phyloP scores from a whole-genome alignment of 2,113 vertebrate species.

The Apteryx mantelli region DNA sequence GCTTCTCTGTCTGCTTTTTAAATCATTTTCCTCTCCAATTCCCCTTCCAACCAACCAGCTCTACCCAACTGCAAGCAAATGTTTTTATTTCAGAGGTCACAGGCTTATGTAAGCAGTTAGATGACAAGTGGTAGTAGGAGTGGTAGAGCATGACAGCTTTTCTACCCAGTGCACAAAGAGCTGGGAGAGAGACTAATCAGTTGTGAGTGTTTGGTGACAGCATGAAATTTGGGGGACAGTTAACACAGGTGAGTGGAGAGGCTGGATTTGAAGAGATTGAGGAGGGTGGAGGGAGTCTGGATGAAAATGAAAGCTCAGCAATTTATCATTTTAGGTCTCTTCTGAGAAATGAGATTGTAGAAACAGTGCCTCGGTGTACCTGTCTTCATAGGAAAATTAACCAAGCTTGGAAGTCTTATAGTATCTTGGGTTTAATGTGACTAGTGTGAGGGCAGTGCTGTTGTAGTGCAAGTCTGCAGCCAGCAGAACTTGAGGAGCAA shows the following conservation, averaged over 20 bases:
- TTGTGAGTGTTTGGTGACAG: neutral
- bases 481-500: neutral
- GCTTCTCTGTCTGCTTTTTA: slow-evolving; percentile 40
- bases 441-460: neutral
- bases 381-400: neutral
- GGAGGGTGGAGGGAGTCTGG: neutral
- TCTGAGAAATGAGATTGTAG: neutral
- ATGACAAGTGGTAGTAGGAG: neutral
- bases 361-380: neutral
- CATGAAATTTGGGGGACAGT: neutral
- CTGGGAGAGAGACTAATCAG: neutral
- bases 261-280: neutral
- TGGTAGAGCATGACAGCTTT: neutral
- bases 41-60: slow-evolving; percentile 31
- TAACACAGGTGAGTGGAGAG: neutral
- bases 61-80: neutral
- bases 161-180: neutral
- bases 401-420: neutral
- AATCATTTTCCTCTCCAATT: slow-evolving; percentile 13
- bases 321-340: neutral
- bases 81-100: slow-evolving; percentile 34
- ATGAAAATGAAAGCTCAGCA: neutral
- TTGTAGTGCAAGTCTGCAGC: rapidly evolving
- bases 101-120: neutral
- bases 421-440: neutral